A percentile compares a stretch with the other conserved stretches of the same genome.
Conservation (phyloP, 2,888 invertebrate species). For the Eueremaeus valkanovi region DNA sequence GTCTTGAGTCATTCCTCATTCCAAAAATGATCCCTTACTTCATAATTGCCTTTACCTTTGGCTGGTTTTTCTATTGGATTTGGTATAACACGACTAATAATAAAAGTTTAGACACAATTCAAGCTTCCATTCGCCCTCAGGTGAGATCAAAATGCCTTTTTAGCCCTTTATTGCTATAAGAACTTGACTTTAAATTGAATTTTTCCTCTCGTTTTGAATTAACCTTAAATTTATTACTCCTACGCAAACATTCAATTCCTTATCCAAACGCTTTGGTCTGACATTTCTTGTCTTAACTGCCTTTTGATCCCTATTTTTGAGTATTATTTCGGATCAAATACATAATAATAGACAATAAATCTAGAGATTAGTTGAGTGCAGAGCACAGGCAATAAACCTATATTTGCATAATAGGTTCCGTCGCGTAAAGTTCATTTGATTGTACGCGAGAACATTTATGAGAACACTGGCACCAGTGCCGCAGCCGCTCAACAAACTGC, state of each 20-base stretch:
- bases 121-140: slow-evolving; percentile 15
- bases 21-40: slow-evolving; percentile 38
- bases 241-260: background rate
- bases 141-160: slow-evolving; percentile 2
- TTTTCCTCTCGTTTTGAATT: background rate
- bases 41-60: slow-evolving; percentile 39
- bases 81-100: slow-evolving; percentile 25
- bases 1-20: background rate
- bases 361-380: background rate
- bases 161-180: background rate
- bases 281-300: background rate
- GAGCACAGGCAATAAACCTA: slow-evolving; percentile 7
- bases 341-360: background rate
- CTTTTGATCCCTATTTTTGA: background rate
- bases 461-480: background rate
- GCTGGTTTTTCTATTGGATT: slow-evolving; percentile 41
- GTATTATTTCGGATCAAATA: background rate
- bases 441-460: slow-evolving; percentile 7
- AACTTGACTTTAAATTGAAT: background rate
- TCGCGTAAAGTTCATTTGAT: slow-evolving; percentile 27
- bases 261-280: background rate
- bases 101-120: slow-evolving; percentile 1
- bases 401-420: background rate
- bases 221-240: slow-evolving; percentile 1
- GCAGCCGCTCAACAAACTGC: no score